A percentile compares a stretch with the other conserved stretches of the same genome.
Evolutionary conservation across 2,797 vertebrate species (phyloP).

Genomic region (Lithobates sylvaticus): DNA sequence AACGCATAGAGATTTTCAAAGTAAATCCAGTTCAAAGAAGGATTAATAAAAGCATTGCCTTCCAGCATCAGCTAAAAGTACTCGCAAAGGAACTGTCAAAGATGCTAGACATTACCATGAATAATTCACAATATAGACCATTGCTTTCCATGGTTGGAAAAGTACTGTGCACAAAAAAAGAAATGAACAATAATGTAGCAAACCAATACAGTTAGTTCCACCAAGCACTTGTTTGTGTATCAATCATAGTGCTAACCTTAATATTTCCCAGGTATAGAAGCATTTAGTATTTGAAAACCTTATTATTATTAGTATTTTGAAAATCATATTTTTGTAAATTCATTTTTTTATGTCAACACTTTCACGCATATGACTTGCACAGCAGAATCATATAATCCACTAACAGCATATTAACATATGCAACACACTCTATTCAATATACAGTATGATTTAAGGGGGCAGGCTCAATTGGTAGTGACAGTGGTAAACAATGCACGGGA

Average conservation of each 20-base stretch:
- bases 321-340: no score
- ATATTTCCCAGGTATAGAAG: neutral
- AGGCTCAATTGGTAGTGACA: no score
- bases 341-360: no score
- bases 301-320: no score
- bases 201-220: neutral
- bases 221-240: neutral
- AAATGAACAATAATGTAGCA: neutral
- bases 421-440: no score
- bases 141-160: slow-evolving; percentile 9
- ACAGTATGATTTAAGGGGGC: no score
- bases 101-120: slow-evolving; percentile 41
- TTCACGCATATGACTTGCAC: no score
- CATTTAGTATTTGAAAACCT: neutral
- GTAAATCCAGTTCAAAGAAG: slow-evolving; percentile 42
- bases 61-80: slow-evolving; percentile 21
- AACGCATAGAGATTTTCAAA: slow-evolving; percentile 29
- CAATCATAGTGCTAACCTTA: neutral
- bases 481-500: no score
- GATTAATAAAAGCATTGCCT: slow-evolving; percentile 45
- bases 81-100: slow-evolving; percentile 24
- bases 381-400: no score
- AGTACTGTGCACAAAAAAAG: neutral
- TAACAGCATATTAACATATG: no score
- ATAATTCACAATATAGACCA: slow-evolving; percentile 35